These are phyloP conservation scores for Apis dorsata DNA, from an alignment of 1,140 invertebrate species.

Conservation along the genomic window DNA sequence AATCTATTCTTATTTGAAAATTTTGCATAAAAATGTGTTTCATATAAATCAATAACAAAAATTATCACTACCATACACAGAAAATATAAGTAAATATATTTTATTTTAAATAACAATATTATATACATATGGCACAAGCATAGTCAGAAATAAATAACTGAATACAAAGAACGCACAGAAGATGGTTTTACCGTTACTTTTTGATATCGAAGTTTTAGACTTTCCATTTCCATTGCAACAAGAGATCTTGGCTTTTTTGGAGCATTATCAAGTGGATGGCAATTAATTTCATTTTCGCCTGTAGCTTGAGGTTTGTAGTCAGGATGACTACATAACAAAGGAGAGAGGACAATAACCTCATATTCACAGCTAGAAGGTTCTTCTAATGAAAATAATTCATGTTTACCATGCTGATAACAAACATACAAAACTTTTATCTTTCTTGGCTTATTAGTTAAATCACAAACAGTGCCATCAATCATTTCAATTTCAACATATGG, in stretches of 20 bases:
- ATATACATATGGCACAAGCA: conserved; percentile 30
- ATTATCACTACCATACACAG: conserved; percentile 19
- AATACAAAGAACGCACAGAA: conserved; percentile 4
- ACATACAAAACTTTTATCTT: conserved; percentile 90
- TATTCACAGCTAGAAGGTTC: conserved; percentile 97
- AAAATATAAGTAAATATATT: conserved; percentile 32
- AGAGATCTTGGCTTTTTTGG: conserved; percentile 88
- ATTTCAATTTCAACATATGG: conserved; percentile 91
- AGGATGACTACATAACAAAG: conserved; percentile 92
- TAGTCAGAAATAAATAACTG: conserved; percentile 20
- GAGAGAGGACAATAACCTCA: conserved; percentile 92
- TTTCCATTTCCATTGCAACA: conserved; percentile 86
- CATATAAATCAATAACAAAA: conserved; percentile 23
- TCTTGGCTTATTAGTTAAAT: conserved; percentile 91
- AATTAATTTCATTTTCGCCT: conserved; percentile 90
- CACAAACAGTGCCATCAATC: conserved; percentile 93
- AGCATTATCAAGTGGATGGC: conserved; percentile 85
- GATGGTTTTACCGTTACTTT: conserved; percentile 78
- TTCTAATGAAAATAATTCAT: conserved; percentile 95
- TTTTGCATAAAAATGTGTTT: background rate
- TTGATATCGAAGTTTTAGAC: conserved; percentile 84
- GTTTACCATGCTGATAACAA: conserved; percentile 91
- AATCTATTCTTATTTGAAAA: conserved; percentile 14
- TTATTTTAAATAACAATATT: conserved; percentile 44
- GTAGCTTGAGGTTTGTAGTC: conserved; percentile 91